Conservation (phyloP, 2,113 vertebrate species). For the Zosterops hypoxanthus region DNA sequence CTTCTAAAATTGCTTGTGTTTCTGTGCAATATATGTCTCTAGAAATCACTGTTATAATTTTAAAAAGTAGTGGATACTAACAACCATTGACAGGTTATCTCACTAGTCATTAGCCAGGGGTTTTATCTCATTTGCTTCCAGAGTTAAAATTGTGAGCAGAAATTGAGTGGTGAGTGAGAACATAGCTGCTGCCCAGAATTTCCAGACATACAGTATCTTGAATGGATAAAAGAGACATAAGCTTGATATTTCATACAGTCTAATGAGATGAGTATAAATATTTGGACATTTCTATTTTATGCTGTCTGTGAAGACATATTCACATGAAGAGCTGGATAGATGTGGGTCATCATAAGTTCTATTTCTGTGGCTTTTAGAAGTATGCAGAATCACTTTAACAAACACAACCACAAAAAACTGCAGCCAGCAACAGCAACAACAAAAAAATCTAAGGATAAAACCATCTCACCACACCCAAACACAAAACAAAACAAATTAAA, state of each 20-base stretch:
- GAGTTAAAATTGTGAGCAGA: background rate
- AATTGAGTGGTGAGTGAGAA: background rate
- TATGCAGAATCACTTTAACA: background rate
- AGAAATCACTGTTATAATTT: background rate
- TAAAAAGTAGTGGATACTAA: background rate
- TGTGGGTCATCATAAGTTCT: background rate
- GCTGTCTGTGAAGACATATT: background rate
- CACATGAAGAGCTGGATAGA: background rate
- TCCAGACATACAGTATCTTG: background rate
- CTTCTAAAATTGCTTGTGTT: background rate
- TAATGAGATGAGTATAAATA: background rate
- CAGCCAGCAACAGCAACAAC: background rate
- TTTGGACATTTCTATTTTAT: background rate
- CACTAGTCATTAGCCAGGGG: background rate
- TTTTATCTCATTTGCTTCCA: background rate
- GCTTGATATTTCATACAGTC: background rate
- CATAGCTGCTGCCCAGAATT: background rate
- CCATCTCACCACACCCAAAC: background rate
- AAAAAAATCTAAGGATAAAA: background rate
- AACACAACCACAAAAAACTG: background rate
- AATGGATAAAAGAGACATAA: background rate
- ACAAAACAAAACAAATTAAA: background rate
- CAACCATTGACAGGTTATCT: background rate
- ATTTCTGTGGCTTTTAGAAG: background rate
- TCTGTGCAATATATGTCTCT: background rate